Evolutionary conservation across 2,888 invertebrate genomes (phyloP).

Genomic region (Mythimna lalbum): DNA sequence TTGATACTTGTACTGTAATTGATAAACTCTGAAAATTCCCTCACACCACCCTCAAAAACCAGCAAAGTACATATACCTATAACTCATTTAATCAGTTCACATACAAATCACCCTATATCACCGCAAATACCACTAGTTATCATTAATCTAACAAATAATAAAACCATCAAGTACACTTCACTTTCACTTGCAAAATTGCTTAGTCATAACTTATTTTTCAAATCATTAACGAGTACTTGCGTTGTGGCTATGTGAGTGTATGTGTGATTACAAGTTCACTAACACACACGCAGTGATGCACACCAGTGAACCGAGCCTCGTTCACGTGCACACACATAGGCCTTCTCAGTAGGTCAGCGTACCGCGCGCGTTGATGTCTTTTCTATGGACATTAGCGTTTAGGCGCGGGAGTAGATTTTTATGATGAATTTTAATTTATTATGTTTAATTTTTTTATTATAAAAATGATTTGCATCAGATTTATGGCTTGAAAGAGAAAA

Average conservation of each 20-base stretch:
- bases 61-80: not conserved
- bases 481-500: constrained; percentile 22
- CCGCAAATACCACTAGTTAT: constrained; percentile 9
- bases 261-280: constrained; percentile 60
- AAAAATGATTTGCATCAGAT: constrained; percentile 18
- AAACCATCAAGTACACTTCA: constrained; percentile 37
- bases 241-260: constrained; percentile 45
- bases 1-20: no score
- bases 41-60: not conserved
- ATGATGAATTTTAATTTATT: constrained; percentile 34
- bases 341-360: constrained; percentile 72
- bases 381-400: constrained; percentile 67
- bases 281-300: constrained; percentile 32
- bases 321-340: constrained; percentile 48
- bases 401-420: constrained; percentile 38
- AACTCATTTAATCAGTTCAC: not conserved
- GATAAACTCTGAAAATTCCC: not conserved
- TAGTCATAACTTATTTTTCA: constrained; percentile 68
- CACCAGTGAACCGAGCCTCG: constrained; percentile 19
- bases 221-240: constrained; percentile 60
- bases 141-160: constrained; percentile 29
- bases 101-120: not conserved
- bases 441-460: constrained; percentile 14
- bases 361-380: constrained; percentile 78
- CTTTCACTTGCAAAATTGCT: constrained; percentile 64